A percentile compares a stretch with the other conserved stretches of the same genome.
Conservation (phyloP, 2,113 vertebrate species). For the Tragelaphus scriptus region DNA sequence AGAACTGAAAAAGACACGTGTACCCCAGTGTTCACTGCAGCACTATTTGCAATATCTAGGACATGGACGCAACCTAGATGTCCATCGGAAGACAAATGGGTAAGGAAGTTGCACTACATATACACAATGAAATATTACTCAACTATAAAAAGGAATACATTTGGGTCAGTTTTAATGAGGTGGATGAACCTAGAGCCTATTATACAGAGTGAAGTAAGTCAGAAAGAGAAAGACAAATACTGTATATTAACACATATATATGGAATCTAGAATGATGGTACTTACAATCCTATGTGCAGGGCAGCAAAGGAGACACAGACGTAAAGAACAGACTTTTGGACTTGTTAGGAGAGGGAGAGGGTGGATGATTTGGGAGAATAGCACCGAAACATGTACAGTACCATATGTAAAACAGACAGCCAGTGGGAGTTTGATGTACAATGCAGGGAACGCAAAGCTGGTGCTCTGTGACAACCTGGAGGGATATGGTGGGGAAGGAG, state of each 20-base stretch:
- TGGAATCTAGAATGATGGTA: not conserved
- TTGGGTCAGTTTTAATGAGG: not conserved
- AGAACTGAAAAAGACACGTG: not conserved
- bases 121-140: not conserved
- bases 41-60: not conserved
- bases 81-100: not conserved
- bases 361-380: not conserved
- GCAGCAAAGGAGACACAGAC: not conserved
- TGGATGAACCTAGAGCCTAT: not conserved
- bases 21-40: not conserved
- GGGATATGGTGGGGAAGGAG: not conserved
- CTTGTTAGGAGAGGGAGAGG: not conserved
- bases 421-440: not conserved
- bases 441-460: not conserved
- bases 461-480: not conserved
- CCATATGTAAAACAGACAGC: not conserved
- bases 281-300: not conserved
- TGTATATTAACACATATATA: not conserved
- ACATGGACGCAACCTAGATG: not conserved
- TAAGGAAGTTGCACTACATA: not conserved
- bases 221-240: not conserved
- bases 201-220: not conserved
- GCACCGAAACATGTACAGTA: not conserved
- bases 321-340: not conserved
- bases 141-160: not conserved